Evolutionary conservation across 2,797 vertebrate species (phyloP).

Genomic region (Astyanax mexicanus): DNA sequence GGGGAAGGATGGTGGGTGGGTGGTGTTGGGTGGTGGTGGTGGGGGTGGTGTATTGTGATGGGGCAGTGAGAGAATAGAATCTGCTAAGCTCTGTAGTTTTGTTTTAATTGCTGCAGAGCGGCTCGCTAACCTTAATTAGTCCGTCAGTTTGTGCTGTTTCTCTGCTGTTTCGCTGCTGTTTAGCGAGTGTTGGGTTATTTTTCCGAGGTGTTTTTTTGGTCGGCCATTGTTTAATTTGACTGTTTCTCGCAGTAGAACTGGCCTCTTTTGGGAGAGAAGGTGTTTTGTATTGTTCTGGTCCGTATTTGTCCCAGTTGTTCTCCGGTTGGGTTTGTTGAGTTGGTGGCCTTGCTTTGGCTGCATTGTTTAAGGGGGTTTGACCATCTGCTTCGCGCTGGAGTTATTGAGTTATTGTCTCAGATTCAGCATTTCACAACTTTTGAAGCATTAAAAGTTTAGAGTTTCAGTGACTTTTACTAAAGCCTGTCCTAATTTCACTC

Average conservation of each 20-base stretch:
- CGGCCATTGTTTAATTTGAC: conserved; percentile 7
- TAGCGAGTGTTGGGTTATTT: not conserved
- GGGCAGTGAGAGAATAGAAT: not conserved
- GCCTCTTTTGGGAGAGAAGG: not conserved
- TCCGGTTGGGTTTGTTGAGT: not conserved
- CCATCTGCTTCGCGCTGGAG: not conserved
- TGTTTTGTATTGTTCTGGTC: not conserved
- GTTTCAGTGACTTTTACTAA: no score
- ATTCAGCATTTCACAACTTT: no score
- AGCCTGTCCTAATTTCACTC: no score
- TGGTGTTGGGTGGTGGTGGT: not conserved
- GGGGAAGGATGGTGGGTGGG: not conserved
- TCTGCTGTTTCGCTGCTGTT: not conserved
- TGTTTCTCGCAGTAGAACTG: not conserved
- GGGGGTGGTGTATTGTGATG: not conserved
- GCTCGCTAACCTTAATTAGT: conserved; percentile 8
- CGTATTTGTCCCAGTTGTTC: not conserved
- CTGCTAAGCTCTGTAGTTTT: conserved; percentile 3
- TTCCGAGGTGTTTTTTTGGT: not conserved
- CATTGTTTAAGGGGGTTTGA: not conserved
- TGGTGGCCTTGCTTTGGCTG: not conserved
- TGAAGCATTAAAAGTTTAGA: no score
- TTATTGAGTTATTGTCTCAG: not conserved
- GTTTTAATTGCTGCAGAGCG: not conserved
- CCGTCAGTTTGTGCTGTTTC: not conserved